Evolutionary conservation across 2,797 vertebrate genomes (phyloP).

Genomic region (Acanthurus tractus): DNA sequence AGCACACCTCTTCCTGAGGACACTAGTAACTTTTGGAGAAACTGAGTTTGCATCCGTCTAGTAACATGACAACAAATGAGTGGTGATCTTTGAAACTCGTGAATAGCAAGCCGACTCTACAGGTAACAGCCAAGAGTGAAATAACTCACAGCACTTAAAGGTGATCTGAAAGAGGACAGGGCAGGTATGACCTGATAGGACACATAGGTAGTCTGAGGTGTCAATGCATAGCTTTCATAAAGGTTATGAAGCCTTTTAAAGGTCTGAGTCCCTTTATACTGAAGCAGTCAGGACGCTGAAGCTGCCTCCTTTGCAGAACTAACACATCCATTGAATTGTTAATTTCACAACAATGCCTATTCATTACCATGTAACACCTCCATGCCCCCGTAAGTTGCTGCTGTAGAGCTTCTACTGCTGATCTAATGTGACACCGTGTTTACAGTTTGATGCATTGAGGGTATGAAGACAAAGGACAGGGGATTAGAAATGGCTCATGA

Average conservation of each 20-base stretch:
- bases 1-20: background rate
- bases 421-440: conserved; percentile 1
- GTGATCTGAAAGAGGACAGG: background rate
- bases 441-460: background rate
- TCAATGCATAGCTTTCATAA: background rate
- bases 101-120: background rate
- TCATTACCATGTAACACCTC: conserved; percentile 23
- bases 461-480: background rate
- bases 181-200: background rate
- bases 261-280: background rate
- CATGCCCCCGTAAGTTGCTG: background rate
- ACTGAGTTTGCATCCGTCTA: background rate
- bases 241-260: background rate
- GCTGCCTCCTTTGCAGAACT: conserved; percentile 5
- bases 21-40: background rate
- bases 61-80: background rate
- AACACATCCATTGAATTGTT: background rate
- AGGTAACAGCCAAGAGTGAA: background rate
- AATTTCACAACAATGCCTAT: conserved; percentile 16
- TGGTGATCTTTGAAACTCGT: background rate
- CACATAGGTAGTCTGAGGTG: background rate
- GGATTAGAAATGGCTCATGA: conserved; percentile 5
- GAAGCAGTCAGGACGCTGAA: background rate
- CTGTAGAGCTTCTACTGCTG: background rate
- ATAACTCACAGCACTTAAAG: background rate